Evolutionary conservation across 2,113 vertebrate genomes (phyloP).

Genomic region (Tachysurus fulvidraco): DNA sequence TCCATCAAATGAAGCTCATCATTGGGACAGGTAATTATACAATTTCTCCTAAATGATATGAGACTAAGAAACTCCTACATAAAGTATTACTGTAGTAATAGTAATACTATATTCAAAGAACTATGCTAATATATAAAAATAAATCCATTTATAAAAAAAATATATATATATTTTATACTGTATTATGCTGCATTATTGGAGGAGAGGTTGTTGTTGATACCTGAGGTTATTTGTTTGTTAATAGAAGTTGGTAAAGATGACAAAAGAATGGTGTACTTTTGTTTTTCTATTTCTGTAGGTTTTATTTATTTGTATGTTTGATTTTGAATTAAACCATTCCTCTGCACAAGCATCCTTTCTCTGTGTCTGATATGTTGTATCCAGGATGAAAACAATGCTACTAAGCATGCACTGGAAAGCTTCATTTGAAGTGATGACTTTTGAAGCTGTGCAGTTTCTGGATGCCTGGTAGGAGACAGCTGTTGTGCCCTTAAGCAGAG

Average conservation of each 20-base stretch:
- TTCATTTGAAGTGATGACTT: conserved; percentile 31
- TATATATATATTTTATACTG: too few relatives aligned
- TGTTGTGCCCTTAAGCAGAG: conserved; percentile 47
- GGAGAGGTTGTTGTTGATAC: background rate
- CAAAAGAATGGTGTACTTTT: background rate
- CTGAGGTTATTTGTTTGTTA: background rate
- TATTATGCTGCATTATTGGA: too few relatives aligned
- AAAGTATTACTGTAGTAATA: background rate
- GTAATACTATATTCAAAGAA: too few relatives aligned
- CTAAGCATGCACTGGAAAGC: conserved; percentile 4
- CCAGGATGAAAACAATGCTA: background rate
- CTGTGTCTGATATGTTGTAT: background rate
- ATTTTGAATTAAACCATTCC: background rate
- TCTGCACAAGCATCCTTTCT: background rate
- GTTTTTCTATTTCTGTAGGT: background rate
- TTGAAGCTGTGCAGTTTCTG: conserved; percentile 25
- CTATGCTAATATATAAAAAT: too few relatives aligned
- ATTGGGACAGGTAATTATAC: background rate
- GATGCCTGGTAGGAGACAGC: conserved; percentile 46
- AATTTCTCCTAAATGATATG: background rate
- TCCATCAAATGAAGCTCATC: background rate
- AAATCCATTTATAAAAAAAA: too few relatives aligned
- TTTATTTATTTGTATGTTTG: background rate
- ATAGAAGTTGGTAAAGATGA: background rate
- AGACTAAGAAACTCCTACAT: background rate